phyloP scores from a whole-genome alignment of 2,888 invertebrate genomes.

The Melipona bicolor region DNA sequence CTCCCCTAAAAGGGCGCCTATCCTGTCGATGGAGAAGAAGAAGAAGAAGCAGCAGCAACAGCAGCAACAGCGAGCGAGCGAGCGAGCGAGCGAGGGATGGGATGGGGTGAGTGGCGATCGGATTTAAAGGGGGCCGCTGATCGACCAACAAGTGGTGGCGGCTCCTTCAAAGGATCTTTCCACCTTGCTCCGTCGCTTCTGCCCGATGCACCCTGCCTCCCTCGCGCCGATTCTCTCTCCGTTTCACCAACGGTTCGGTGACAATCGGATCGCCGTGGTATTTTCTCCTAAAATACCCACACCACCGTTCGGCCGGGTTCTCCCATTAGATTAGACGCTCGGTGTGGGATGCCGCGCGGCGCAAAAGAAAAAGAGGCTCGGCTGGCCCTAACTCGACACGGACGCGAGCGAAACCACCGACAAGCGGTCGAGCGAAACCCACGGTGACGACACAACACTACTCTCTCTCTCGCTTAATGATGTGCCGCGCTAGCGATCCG shows the following conservation, averaged over 20 bases:
- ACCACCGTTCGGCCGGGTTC: conserved; percentile 71
- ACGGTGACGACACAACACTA: conserved; percentile 77
- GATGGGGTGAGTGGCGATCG: conserved; percentile 75
- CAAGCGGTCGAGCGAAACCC: conserved; percentile 55
- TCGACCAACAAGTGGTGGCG: conserved; percentile 82
- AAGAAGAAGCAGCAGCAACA: conserved; percentile 40
- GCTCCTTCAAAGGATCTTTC: conserved; percentile 77
- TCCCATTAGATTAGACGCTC: conserved; percentile 78
- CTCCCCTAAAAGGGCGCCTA: conserved; percentile 73
- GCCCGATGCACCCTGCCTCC: conserved; percentile 21
- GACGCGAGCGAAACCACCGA: conserved; percentile 47
- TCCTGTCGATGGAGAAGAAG: conserved; percentile 72
- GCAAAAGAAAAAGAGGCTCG: conserved; percentile 62
- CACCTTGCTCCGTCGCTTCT: conserved; percentile 64
- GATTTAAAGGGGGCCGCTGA: conserved; percentile 81
- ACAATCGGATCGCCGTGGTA: conserved; percentile 69
- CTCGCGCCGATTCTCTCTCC: conserved; percentile 13
- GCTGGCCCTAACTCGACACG: conserved; percentile 43
- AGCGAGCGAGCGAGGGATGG: conserved; percentile 27
- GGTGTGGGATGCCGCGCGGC: conserved; percentile 68
- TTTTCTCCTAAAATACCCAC: conserved; percentile 75
- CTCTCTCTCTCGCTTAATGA: conserved; percentile 81
- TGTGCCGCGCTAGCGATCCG: conserved; percentile 77
- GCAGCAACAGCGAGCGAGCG: neutral
- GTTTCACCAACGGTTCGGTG: conserved; percentile 41